phyloP scores from a whole-genome alignment of 2,797 vertebrate genomes.

The Microctenopoma steveboyesi region DNA sequence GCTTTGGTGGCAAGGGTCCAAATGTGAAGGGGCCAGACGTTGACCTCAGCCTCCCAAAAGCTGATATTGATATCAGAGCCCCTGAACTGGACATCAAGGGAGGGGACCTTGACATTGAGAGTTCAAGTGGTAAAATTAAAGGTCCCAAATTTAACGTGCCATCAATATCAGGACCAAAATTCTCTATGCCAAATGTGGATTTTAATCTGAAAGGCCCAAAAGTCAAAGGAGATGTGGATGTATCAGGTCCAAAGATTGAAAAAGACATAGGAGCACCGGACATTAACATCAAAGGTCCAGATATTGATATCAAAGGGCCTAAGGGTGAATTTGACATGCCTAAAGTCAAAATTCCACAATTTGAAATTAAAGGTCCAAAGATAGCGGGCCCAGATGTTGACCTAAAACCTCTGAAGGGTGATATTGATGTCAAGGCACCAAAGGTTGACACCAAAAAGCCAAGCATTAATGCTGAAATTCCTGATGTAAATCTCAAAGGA shows the following conservation, averaged over 20 bases:
- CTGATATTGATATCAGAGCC: conserved; percentile 18
- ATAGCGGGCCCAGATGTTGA: conserved; percentile 11
- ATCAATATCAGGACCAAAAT: neutral
- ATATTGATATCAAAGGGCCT: neutral
- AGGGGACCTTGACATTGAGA: neutral
- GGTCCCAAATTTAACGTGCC: conserved; percentile 29
- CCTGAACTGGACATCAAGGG: neutral
- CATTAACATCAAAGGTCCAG: conserved; percentile 1
- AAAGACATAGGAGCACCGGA: conserved; percentile 25
- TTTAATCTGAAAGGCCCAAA: conserved; percentile 34
- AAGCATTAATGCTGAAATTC: conserved; percentile 14
- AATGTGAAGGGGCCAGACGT: conserved; percentile 4
- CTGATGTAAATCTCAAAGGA: conserved; percentile 50
- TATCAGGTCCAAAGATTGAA: conserved; percentile 28
- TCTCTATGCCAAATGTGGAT: conserved; percentile 34
- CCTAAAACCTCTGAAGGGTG: neutral
- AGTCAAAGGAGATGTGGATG: conserved; percentile 36
- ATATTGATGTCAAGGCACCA: neutral
- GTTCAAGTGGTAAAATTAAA: conserved; percentile 9
- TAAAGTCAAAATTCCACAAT: conserved; percentile 27
- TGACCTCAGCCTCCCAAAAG: conserved; percentile 26
- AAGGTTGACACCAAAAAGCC: conserved; percentile 3
- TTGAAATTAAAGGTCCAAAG: conserved; percentile 15
- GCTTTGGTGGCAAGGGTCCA: neutral
- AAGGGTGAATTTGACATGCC: conserved; percentile 29